A percentile compares a stretch with the other conserved stretches of the same genome.
Conservation (phyloP, 2,797 vertebrate species). For the Adrianichthys oophorus region DNA sequence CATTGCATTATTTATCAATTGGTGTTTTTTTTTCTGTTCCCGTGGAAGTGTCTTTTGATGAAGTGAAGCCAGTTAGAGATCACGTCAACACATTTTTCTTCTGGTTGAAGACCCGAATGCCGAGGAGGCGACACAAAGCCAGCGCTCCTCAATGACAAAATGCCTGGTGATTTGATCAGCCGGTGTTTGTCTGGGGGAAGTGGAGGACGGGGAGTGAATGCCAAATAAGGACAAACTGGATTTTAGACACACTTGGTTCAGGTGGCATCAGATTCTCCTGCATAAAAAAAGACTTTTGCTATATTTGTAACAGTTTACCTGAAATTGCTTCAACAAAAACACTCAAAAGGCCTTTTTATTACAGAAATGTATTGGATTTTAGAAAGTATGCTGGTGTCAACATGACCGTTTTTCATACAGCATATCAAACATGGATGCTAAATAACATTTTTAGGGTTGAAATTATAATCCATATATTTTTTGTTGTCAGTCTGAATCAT, state of each 20-base stretch:
- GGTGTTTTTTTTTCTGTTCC: neutral
- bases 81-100: conserved; percentile 7
- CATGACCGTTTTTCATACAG: too few species aligned
- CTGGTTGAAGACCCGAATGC: conserved; percentile 7
- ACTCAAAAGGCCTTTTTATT: too few species aligned
- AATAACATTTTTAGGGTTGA: too few species aligned
- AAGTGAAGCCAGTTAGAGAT: conserved; percentile 5
- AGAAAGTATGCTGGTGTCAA: too few species aligned
- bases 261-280: conserved; percentile 4
- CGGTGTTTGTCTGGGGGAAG: conserved; percentile 15
- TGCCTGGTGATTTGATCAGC: conserved; percentile 53
- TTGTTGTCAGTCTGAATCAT: too few species aligned
- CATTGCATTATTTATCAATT: conserved; percentile 31
- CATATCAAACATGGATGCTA: too few species aligned
- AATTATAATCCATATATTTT: too few species aligned
- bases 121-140: neutral
- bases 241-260: conserved; percentile 24
- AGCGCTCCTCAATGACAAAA: conserved; percentile 11
- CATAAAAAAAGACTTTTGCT: neutral
- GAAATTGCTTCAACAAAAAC: neutral
- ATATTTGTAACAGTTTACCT: conserved; percentile 1
- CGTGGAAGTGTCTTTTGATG: conserved; percentile 2
- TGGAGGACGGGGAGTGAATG: neutral
- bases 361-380: too few species aligned
- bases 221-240: conserved; percentile 3